Conservation (phyloP, 2,797 vertebrate species). For the Falco berigora region DNA sequence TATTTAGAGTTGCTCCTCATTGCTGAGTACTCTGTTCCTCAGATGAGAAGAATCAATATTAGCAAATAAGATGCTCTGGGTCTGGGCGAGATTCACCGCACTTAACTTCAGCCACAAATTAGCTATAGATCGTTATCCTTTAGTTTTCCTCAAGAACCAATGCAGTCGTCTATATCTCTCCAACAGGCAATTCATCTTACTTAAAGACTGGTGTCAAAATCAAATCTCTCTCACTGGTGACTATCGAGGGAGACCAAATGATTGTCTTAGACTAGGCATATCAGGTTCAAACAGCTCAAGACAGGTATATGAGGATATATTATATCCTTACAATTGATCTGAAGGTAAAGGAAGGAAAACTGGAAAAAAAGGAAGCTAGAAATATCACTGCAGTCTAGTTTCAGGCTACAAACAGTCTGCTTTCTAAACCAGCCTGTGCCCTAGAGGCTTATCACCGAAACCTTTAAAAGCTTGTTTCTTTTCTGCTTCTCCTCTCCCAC, state of each 20-base stretch:
- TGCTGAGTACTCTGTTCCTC: background rate
- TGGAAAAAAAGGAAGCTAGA: background rate
- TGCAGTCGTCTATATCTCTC: background rate
- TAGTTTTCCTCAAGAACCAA: background rate
- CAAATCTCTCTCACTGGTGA: background rate
- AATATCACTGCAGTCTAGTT: background rate
- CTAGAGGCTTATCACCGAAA: background rate
- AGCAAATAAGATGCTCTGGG: background rate
- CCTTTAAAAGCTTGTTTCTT: background rate
- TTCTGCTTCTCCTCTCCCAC: background rate
- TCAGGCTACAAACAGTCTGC: background rate
- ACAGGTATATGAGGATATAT: background rate
- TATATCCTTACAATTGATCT: background rate
- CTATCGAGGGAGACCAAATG: background rate
- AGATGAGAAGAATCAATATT: background rate
- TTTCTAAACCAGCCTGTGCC: background rate
- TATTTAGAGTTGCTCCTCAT: background rate
- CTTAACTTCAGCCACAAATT: background rate
- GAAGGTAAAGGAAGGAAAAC: background rate
- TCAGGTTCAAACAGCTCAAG: background rate
- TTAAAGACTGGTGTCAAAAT: background rate
- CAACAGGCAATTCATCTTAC: background rate
- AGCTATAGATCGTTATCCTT: background rate
- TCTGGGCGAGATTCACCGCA: background rate
- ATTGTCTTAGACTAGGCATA: background rate